These are phyloP conservation scores for Cactoblastis cactorum DNA, from an alignment of 2,888 invertebrate genomes.

Conservation along the genomic window DNA sequence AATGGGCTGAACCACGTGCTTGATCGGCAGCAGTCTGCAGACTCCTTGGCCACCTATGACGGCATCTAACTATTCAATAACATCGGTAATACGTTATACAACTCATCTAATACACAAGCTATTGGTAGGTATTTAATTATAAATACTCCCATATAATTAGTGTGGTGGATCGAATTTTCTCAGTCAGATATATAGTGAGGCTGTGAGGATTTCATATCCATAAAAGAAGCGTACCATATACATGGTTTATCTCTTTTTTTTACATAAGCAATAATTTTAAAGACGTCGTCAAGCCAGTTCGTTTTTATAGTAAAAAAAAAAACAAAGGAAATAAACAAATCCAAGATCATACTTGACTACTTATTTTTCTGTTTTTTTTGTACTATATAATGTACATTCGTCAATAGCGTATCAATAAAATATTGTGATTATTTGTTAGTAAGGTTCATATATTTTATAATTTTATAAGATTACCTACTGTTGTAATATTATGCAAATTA, in stretches of 20 bases:
- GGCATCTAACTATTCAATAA: constrained; percentile 29
- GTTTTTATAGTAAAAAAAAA: no score
- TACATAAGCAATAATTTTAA: no score
- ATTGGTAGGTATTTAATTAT: no score
- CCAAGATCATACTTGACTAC: no score
- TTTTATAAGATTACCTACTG: constrained; percentile 13
- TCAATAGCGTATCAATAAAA: background rate
- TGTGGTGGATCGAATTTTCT: no score
- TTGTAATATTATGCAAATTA: background rate
- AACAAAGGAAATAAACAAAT: no score
- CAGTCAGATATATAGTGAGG: no score
- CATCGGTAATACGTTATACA: background rate
- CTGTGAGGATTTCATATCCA: no score
- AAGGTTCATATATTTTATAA: constrained; percentile 9
- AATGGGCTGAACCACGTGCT: constrained; percentile 47
- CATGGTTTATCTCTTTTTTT: no score
- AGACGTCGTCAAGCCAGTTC: no score
- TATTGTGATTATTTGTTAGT: background rate
- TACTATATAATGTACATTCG: background rate
- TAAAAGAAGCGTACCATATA: no score
- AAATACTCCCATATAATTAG: no score
- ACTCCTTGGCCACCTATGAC: constrained; percentile 41
- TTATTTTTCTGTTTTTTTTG: background rate
- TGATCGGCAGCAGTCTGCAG: constrained; percentile 38
- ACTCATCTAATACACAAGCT: background rate